Conservation (phyloP, 2,797 vertebrate species). For the Xenopus petersii region DNA sequence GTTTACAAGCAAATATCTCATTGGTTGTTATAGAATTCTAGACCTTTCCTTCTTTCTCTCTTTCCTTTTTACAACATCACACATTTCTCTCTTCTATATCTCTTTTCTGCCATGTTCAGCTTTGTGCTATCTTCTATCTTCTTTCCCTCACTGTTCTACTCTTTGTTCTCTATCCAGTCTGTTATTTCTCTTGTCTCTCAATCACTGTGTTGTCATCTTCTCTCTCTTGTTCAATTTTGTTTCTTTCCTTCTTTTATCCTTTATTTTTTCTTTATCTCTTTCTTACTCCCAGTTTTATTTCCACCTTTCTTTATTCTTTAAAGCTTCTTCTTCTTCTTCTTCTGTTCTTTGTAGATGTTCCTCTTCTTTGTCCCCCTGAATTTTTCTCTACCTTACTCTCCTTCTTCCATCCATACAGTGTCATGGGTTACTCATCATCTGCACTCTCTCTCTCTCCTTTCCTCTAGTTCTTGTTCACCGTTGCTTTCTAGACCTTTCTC, state of each 20-base stretch:
- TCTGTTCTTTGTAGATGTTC: constrained; percentile 41
- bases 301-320: constrained; percentile 17
- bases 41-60: background rate
- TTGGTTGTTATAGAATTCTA: too few relatives aligned
- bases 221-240: background rate
- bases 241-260: too few relatives aligned
- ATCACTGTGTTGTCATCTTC: constrained; percentile 16
- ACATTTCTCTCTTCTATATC: background rate
- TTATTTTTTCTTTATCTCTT: background rate
- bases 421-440: background rate
- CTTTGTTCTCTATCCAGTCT: too few relatives aligned
- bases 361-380: constrained; percentile 51
- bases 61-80: background rate
- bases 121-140: background rate
- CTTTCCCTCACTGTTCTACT: background rate
- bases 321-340: constrained; percentile 23
- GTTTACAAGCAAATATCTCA: too few relatives aligned
- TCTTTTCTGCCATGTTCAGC: background rate
- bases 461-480: constrained; percentile 5
- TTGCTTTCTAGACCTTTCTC: constrained; percentile 24
- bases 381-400: background rate
- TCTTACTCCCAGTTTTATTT: background rate
- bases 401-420: background rate
- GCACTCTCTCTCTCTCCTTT: constrained; percentile 13
- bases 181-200: constrained; percentile 37